Evolutionary conservation across 2,797 vertebrate species (phyloP).

Genomic region (Miichthys miiuy): DNA sequence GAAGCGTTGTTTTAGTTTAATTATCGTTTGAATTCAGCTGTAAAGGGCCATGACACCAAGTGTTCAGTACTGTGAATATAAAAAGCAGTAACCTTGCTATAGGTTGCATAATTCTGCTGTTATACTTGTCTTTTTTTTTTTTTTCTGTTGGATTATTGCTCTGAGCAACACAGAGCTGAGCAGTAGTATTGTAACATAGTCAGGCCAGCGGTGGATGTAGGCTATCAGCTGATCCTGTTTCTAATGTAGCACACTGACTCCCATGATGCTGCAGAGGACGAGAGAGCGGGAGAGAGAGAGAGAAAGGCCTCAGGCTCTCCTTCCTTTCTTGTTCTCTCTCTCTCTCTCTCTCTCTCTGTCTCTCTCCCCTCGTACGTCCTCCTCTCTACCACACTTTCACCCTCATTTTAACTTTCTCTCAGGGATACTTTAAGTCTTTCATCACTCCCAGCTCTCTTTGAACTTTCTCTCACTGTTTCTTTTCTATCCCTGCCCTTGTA

Average conservation of each 20-base stretch:
- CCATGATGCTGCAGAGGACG: constrained; percentile 69
- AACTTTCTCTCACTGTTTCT: constrained; percentile 29
- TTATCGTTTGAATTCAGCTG: background rate
- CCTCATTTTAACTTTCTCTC: constrained; percentile 68
- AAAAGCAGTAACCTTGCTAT: background rate
- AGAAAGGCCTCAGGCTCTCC: constrained; percentile 52
- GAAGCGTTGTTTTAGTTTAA: background rate
- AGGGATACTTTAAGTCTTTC: constrained; percentile 62
- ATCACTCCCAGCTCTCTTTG: constrained; percentile 58
- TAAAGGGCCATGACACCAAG: background rate
- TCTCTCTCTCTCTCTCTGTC: constrained; percentile 33
- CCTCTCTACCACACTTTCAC: constrained; percentile 58
- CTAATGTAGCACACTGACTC: constrained; percentile 77
- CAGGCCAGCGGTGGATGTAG: constrained; percentile 60
- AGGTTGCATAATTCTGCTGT: background rate
- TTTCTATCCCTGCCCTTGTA: background rate
- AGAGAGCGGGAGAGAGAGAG: constrained; percentile 14
- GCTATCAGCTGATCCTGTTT: constrained; percentile 71
- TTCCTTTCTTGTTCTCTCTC: constrained; percentile 18
- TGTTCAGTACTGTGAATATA: background rate
- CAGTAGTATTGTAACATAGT: constrained; percentile 16
- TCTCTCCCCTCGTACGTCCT: constrained; percentile 41
- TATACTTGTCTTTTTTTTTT: too few species aligned
- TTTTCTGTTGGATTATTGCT: background rate
- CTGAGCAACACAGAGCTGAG: constrained; percentile 17